phyloP scores from a whole-genome alignment of 2,113 vertebrate species.

The Oryzias curvinotus region DNA sequence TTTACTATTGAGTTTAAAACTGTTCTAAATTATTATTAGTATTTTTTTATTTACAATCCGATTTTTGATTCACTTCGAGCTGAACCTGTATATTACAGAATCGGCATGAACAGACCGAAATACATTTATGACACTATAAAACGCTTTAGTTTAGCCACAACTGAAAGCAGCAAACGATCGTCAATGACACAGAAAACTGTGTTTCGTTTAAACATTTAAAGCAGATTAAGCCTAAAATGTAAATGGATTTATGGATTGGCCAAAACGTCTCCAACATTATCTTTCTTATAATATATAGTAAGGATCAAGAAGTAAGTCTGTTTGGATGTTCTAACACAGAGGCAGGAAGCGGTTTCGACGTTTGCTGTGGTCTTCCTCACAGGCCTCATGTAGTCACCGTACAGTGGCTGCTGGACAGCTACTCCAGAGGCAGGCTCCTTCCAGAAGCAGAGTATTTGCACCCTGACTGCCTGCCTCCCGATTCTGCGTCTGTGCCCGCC shows the following conservation, averaged over 20 bases:
- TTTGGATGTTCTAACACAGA: no score
- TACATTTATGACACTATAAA: not conserved
- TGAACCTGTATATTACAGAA: not conserved
- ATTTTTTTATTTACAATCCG: not conserved
- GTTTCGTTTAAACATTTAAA: no score
- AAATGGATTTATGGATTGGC: no score
- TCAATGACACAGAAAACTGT: no score
- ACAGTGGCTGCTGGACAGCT: slow-evolving; percentile 91
- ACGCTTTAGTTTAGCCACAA: not conserved
- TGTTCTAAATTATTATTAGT: no score
- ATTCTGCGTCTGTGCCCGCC: slow-evolving; percentile 70
- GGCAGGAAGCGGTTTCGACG: no score
- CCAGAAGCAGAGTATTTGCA: slow-evolving; percentile 85
- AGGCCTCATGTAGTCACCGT: slow-evolving; percentile 90
- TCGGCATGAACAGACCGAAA: not conserved
- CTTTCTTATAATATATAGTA: no score
- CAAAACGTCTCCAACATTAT: no score
- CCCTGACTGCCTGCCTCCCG: slow-evolving; percentile 79
- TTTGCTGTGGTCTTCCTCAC: slow-evolving; percentile 6
- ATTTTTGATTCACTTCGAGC: not conserved
- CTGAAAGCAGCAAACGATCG: not conserved
- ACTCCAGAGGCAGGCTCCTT: slow-evolving; percentile 81
- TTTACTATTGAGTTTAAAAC: no score
- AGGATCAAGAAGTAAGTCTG: no score
- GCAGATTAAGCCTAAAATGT: no score